Base-by-base conservation (phyloP, 2,888 invertebrate genomes). In the Plebejus argus region DNA sequence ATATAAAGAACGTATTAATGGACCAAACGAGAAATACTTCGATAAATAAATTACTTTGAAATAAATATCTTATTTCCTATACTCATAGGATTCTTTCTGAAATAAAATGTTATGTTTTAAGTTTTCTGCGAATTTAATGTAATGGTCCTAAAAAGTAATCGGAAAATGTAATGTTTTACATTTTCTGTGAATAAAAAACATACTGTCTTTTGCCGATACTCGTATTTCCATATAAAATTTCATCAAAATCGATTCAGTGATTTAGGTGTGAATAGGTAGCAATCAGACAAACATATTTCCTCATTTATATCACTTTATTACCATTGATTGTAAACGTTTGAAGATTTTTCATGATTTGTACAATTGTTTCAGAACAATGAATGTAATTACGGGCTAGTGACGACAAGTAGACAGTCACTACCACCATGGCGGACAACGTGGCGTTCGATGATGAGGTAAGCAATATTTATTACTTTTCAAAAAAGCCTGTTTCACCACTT, bases 361-460 rank as follows among this genome's bases (percentile, higher is more conserved):
- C 23, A 3, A 66, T 77, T 80, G 78, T 81, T 81, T 56, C 80
- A 81, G 81, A 74, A 78, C 49, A 66, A 78, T 81, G 81, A 77
- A 77, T 66, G 70, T 78, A 78, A 76, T 76, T 74, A 74, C 58
- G 61, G 77, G 70, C 76, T 58, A 78, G 49, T 76, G 28, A 76
- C 70, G 45, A 18, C 58, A 78, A 12, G 76, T 23, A 35, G 18
- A 76, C 45, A 35, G 56, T 7, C 18, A 18, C 61, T 72, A 49
- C 70, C 70, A 90, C 85, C 79, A 93, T 93, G 93, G 93, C 93
- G 74, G 93, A 93, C 81, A 92, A 92, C 12, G 93, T 93, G 81
- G 93, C 93, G 20, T 93, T 93, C 80, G 93, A 93, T 80, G 93
- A 93, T 86, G 93, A 93, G 93, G 93, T 93, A 90, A 84, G 83